phyloP scores from a whole-genome alignment of 2,888 invertebrate species.

The Coelogynopora nodosa region DNA sequence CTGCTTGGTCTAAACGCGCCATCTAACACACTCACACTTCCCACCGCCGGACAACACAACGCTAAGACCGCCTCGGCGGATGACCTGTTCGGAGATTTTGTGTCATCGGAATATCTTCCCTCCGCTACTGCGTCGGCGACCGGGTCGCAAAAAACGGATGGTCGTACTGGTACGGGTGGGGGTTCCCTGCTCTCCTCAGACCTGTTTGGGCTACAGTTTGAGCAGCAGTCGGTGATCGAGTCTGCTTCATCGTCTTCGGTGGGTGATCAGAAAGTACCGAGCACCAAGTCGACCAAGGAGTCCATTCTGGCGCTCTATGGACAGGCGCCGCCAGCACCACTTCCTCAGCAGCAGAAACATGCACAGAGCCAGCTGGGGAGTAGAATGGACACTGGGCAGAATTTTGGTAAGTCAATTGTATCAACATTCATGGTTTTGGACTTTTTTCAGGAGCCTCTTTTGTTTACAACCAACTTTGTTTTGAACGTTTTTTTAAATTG shows the following conservation, averaged over 20 bases:
- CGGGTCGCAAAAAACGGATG: background rate
- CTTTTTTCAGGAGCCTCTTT: too few species aligned
- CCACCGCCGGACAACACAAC: background rate
- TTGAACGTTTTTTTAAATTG: too few species aligned
- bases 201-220: background rate
- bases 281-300: background rate
- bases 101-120: background rate
- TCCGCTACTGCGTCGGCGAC: background rate
- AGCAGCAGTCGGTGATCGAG: background rate
- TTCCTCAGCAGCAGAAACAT: background rate
- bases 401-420: background rate
- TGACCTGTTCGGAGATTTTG: background rate
- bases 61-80: background rate
- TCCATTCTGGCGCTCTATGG: background rate
- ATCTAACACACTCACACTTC: background rate
- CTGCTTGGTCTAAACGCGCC: background rate
- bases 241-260: background rate
- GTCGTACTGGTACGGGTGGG: too few species aligned
- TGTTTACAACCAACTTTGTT: too few species aligned
- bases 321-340: background rate
- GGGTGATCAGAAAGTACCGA: background rate
- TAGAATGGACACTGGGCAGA: too few species aligned
- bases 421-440: too few species aligned
- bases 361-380: background rate
- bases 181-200: background rate